Evolutionary conservation across 2,113 vertebrate genomes (phyloP), one percentile per base, ranked within the genome.

Genomic region (Oostethus manadensis): DNA sequence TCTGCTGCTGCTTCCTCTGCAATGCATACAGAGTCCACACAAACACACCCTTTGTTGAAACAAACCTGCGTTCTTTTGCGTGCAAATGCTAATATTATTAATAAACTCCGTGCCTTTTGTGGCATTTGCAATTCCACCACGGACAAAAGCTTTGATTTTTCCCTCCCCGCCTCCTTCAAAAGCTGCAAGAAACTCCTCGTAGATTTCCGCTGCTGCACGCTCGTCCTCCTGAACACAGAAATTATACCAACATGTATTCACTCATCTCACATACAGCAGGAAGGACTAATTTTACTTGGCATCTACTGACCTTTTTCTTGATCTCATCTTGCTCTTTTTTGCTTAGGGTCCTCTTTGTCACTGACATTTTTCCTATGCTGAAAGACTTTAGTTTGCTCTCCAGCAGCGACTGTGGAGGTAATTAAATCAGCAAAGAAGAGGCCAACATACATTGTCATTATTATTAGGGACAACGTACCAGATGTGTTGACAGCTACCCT

Each of bases 181-280:
- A 13, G 96, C 95, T 77, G 95, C 95, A 58, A 99, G 94, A 86
- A 99, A 99, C 78, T 99, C 97, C 82, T 99, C 97, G 76, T 99
- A 99, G 62, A 99, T 98, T 78, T 99, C 97, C 56, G 97, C 97
- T 66, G 97, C 96, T 69, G 96, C 96, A 67, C 94, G 94, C 83
- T 99, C 96, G 87, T 99, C 97, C 86, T 99, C 95, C 97, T 99
- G 86, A 70, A 81, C 7, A 58, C 6, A 58, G 20, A 69, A 45
- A 23, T 1, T 8, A 55, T 20, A 6, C 1, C 53, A 23, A 53
- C 38, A 42, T 38, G 9, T 10, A 38, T 13, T 42, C 13, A 42
- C 13, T 33, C 29, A 7, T 33, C 2, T 8, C 23, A 11, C 10
- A 11, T 49, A 49, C 11, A 13, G 48, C 20, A 13, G 14, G 2